Evolutionary conservation across 2,797 vertebrate species (phyloP).

Genomic region (Pseudocheirus occidentalis): DNA sequence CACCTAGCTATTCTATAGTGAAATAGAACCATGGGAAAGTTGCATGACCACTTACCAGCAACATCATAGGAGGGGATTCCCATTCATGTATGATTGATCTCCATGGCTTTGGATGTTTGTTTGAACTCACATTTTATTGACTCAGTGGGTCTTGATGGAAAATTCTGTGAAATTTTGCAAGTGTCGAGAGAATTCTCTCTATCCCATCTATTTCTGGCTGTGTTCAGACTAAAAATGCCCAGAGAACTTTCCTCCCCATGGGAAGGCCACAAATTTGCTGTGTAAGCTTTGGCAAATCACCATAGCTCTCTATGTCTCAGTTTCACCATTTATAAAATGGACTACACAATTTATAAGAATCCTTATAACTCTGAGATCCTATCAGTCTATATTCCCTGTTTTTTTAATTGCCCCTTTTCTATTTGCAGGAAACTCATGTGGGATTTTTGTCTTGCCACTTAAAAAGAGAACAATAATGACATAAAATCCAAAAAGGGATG

Average conservation of each 20-base stretch:
- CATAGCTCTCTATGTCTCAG: not conserved
- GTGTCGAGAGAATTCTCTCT: not conserved
- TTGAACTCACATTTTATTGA: not conserved
- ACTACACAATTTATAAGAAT: not conserved
- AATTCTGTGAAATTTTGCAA: constrained; percentile 36
- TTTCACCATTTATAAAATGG: not conserved
- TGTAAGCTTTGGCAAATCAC: not conserved
- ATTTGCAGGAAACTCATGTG: not conserved
- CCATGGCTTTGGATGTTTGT: not conserved
- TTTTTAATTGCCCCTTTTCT: not conserved
- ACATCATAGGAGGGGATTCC: not conserved
- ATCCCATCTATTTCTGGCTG: constrained; percentile 5
- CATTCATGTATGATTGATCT: not conserved
- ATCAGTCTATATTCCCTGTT: not conserved
- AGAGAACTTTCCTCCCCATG: not conserved
- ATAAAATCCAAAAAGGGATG: not conserved
- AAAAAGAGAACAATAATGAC: not conserved
- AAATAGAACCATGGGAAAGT: not conserved
- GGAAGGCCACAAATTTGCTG: not conserved
- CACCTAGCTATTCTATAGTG: not conserved
- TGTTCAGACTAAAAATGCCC: constrained; percentile 41
- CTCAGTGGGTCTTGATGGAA: constrained; percentile 15
- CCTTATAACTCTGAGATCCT: not conserved
- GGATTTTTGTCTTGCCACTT: not conserved
- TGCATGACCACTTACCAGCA: not conserved